Conservation (phyloP, 2,113 vertebrate species). For the Melanostigma gelatinosum region DNA sequence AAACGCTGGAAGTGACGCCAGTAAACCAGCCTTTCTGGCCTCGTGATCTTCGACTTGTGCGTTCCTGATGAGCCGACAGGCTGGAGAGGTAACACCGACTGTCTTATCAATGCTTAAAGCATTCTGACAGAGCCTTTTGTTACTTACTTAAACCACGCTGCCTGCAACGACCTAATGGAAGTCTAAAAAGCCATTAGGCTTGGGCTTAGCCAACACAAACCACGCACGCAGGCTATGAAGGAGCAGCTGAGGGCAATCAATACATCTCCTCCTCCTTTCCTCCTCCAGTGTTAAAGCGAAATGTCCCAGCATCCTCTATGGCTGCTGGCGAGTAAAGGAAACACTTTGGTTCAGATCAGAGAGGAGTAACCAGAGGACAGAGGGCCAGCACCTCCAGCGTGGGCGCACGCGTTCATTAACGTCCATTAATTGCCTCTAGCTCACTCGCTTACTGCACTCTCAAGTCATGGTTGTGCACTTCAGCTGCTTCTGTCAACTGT, state of each 20-base stretch:
- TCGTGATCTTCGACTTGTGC: conserved; percentile 17
- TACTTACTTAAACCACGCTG: conserved; percentile 80
- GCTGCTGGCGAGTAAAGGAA: conserved; percentile 65
- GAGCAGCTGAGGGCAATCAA: conserved; percentile 73
- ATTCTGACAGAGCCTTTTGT: conserved; percentile 75
- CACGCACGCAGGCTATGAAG: conserved; percentile 45
- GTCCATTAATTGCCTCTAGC: conserved; percentile 6
- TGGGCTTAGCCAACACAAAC: conserved; percentile 68
- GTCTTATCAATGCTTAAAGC: conserved; percentile 77
- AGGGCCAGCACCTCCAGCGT: conserved; percentile 33
- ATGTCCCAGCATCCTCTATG: conserved; percentile 53
- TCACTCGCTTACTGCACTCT: not conserved
- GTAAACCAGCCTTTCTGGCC: conserved; percentile 49
- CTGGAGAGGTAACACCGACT: conserved; percentile 53
- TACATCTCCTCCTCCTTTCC: conserved; percentile 52
- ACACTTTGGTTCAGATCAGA: conserved; percentile 51
- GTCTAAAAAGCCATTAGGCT: conserved; percentile 79
- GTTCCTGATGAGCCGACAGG: conserved; percentile 60
- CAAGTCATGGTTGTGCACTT: not conserved
- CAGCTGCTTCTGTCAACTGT: conserved; percentile 18
- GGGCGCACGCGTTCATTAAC: conserved; percentile 15
- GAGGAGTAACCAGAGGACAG: conserved; percentile 27
- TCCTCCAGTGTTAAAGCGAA: conserved; percentile 64
- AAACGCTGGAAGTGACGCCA: not conserved
- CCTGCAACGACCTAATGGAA: conserved; percentile 74